phyloP scores from a whole-genome alignment of 2,888 invertebrate species.

The Ophioninae sp. region DNA sequence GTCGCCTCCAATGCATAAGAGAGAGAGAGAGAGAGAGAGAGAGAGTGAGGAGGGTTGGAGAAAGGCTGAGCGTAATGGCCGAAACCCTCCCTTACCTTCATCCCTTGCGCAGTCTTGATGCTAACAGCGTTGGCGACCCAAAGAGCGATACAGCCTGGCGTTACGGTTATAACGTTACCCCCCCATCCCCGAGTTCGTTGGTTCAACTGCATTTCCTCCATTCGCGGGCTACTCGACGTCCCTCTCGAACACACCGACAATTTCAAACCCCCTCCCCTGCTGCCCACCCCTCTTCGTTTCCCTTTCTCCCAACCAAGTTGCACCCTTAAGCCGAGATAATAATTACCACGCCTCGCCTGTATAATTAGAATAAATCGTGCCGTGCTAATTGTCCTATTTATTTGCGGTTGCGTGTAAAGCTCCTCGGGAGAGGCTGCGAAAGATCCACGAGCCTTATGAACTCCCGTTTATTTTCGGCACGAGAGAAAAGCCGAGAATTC shows the following conservation, averaged over 20 bases:
- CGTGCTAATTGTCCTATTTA: slow-evolving; percentile 75
- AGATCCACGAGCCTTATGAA: slow-evolving; percentile 10
- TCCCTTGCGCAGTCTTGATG: slow-evolving; percentile 7
- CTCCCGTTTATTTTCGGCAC: slow-evolving; percentile 8
- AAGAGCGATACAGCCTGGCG: slow-evolving; percentile 51
- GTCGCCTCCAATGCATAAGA: slow-evolving; percentile 62
- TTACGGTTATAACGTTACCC: slow-evolving; percentile 56
- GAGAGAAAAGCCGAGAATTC: background rate
- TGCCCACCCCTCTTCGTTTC: too few relatives aligned
- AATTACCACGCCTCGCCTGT: slow-evolving; percentile 69
- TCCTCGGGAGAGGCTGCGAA: slow-evolving; percentile 39
- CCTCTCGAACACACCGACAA: slow-evolving; percentile 50
- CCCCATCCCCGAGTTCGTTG: slow-evolving; percentile 1
- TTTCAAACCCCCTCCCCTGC: too few relatives aligned
- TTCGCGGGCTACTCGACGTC: slow-evolving; percentile 31
- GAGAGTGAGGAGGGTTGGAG: slow-evolving; percentile 10
- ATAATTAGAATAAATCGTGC: slow-evolving; percentile 76
- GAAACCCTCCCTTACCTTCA: slow-evolving; percentile 4
- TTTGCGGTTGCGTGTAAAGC: slow-evolving; percentile 67
- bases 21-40: slow-evolving; percentile 31
- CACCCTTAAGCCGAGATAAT: slow-evolving; percentile 73
- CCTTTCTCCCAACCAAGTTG: slow-evolving; percentile 52
- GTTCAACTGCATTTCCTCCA: slow-evolving; percentile 44
- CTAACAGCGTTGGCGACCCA: slow-evolving; percentile 44
- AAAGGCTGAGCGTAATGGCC: slow-evolving; percentile 62